Percentiles rank a stretch among this genome's conserved stretches.
Conservation (phyloP, 2,797 vertebrate genomes). For the Hoplostethus atlanticus region DNA sequence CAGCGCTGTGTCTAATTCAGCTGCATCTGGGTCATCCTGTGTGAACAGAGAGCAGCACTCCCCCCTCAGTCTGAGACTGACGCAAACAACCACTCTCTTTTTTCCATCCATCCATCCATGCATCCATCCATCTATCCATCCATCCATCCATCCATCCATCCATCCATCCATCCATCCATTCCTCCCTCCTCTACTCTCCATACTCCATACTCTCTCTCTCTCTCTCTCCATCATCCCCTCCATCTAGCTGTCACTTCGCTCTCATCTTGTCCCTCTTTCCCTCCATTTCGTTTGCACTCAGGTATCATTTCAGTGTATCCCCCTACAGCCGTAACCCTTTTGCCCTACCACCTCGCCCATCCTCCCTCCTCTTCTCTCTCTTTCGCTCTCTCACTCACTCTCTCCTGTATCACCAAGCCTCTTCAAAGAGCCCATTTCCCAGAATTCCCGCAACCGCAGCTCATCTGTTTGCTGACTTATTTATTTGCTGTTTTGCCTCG, state of each 20-base stretch:
- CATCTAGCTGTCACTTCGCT: conserved; percentile 19
- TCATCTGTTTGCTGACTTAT: conserved; percentile 31
- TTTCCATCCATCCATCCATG: conserved; percentile 2
- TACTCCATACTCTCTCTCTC: neutral
- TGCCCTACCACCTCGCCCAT: conserved; percentile 1
- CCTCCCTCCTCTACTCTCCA: conserved; percentile 9
- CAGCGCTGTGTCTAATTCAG: conserved; percentile 59
- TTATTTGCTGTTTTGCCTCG: conserved; percentile 25
- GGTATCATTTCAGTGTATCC: conserved; percentile 31
- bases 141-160: too few species aligned
- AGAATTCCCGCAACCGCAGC: conserved; percentile 18
- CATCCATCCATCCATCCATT: too few species aligned
- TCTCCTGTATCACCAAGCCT: neutral
- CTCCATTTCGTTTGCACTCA: conserved; percentile 48
- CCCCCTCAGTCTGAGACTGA: conserved; percentile 33
- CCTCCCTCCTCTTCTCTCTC: neutral
- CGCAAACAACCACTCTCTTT: conserved; percentile 41
- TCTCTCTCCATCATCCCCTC: conserved; percentile 35
- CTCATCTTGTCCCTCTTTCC: conserved; percentile 39
- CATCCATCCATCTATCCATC: conserved; percentile 16
- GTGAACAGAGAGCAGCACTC: conserved; percentile 45
- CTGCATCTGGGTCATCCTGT: conserved; percentile 70
- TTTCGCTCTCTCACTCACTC: neutral
- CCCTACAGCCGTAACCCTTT: conserved; percentile 25
- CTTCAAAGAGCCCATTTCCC: conserved; percentile 1